Conservation (phyloP, 2,113 vertebrate genomes). For the Peromyscus californicus region DNA sequence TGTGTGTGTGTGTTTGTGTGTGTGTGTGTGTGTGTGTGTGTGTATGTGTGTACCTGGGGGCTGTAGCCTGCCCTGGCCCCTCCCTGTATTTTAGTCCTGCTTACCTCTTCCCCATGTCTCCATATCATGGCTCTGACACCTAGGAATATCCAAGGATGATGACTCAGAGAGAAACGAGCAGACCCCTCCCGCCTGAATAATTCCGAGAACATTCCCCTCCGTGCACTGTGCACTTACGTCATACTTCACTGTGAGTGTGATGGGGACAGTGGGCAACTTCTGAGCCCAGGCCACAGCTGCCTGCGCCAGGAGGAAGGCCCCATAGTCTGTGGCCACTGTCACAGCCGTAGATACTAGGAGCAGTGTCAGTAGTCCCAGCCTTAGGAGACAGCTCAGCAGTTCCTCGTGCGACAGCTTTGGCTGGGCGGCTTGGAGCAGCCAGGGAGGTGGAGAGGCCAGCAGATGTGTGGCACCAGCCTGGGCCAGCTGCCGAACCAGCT, state of each 20-base stretch:
- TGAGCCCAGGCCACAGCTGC: constrained; percentile 84
- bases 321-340: constrained; percentile 88
- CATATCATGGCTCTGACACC: neutral
- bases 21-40: no score
- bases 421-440: constrained; percentile 79
- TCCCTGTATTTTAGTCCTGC: neutral
- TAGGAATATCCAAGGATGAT: neutral
- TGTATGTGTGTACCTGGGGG: no score
- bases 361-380: constrained; percentile 87
- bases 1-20: neutral
- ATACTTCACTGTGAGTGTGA: constrained; percentile 89
- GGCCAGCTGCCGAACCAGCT: constrained; percentile 79
- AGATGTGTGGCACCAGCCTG: constrained; percentile 76
- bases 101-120: neutral
- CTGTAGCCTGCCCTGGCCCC: neutral
- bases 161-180: neutral
- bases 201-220: rapidly evolving
- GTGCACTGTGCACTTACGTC: constrained; percentile 84
- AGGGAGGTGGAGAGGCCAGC: constrained; percentile 74
- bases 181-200: neutral
- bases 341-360: constrained; percentile 88
- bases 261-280: constrained; percentile 88
- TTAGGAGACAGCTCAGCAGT: constrained; percentile 85
- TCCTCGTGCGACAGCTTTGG: constrained; percentile 89
- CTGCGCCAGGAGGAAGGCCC: constrained; percentile 89